Evolutionary conservation across 1,140 invertebrate species (phyloP), one percentile per base, ranked within the genome.

Genomic region (Scaptomyza hsui): DNA sequence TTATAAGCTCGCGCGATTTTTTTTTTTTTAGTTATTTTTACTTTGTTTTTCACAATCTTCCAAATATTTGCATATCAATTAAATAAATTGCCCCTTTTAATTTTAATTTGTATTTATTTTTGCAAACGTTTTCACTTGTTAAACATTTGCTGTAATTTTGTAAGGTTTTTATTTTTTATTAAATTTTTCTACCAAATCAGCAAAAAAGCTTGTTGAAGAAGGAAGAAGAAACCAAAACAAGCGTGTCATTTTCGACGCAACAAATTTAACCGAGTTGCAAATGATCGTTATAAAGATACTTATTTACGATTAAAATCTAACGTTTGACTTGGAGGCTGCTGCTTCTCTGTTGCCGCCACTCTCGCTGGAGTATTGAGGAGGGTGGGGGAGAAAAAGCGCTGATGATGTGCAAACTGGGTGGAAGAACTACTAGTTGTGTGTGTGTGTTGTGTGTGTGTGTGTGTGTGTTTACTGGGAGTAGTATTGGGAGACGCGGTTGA

Each of bases 231-330:
- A 56, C 6, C 5, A 35, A 9, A 16, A 45, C 48, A 53, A 56
- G 63, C 56, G 73, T 67, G 67, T 60, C 60, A 74, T 65, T 63
- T 44, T 48, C 42, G 78, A 81, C 10, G 41, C 42, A 69, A 13
- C 10, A 32, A 49, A 48, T 26, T 21, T 21, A 12, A 29, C 21
- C 44, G 44, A 63, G 37, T 41, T 12, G 6, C 0, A 35, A 7
- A 19, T 19, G 15, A 32, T 9, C 29, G 29, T 32, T 32, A 37
- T n/a, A 18, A 16, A 19, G 15, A 32, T 21, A 15, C 5, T 53
- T 32, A 6, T 21, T 21, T 13, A 51, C 1, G 12, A 37, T 29
- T 15, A 13, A 35, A 29, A 15, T 37, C 13, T 37, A 35, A 52
- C 29, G 49, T 52, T 51, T 37, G 32, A 37, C 2, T n/a, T 12